Evolutionary conservation across 2,113 vertebrate species (phyloP).

Genomic region (Chaetorhynchus papuensis): DNA sequence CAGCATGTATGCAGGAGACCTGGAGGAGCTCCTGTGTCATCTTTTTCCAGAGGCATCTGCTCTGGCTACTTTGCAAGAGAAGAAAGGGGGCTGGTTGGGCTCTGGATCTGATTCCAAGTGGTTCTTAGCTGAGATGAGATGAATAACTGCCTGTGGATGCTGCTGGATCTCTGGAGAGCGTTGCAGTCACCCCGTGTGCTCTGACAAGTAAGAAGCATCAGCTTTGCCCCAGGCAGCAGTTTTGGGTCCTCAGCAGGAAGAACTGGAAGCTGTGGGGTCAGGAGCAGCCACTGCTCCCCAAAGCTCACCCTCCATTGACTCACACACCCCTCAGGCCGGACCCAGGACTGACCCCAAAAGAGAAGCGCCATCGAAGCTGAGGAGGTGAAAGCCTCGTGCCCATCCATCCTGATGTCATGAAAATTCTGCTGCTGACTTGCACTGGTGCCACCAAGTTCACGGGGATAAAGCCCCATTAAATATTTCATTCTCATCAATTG

Average conservation of each 20-base stretch:
- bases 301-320: background rate
- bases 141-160: background rate
- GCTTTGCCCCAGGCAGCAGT: background rate
- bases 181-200: background rate
- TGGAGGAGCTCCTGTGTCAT: background rate
- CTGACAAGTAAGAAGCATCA: background rate
- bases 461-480: conserved; percentile 1
- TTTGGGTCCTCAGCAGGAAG: background rate
- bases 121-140: background rate
- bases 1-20: background rate
- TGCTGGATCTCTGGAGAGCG: background rate
- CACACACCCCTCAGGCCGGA: rapidly evolving
- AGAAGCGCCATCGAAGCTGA: background rate
- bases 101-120: background rate
- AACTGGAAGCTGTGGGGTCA: background rate
- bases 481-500: conserved; percentile 36
- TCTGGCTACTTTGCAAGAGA: background rate
- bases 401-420: background rate
- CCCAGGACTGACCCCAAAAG: background rate
- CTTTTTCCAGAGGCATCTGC: background rate
- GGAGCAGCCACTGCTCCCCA: background rate
- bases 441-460: background rate
- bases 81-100: background rate
- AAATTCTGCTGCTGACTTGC: background rate
- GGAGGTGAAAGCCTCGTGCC: background rate